A percentile compares a stretch with the other conserved stretches of the same genome.
These are phyloP conservation scores for Torymus aiolomorphi DNA, from an alignment of 2,888 invertebrate genomes.

Conservation along the genomic window DNA sequence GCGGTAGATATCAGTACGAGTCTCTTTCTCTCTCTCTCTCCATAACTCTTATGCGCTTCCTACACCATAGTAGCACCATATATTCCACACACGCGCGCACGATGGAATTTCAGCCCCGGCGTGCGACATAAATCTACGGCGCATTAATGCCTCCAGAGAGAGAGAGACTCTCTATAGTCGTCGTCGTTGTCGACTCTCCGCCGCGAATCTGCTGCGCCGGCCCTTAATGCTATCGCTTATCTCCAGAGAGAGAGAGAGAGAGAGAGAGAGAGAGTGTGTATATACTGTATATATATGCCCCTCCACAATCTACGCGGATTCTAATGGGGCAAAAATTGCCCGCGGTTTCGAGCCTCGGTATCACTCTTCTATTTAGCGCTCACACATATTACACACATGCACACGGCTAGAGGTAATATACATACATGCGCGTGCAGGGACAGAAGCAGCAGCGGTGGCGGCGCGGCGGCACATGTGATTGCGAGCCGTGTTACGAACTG, in stretches of 20 bases:
- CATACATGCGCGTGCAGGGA: background rate
- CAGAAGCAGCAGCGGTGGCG: background rate
- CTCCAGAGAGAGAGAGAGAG: conserved; percentile 19
- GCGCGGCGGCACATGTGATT: conserved; percentile 46
- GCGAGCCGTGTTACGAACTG: conserved; percentile 41
- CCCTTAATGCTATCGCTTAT: conserved; percentile 65
- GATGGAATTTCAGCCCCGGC: conserved; percentile 72
- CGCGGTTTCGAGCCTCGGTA: background rate
- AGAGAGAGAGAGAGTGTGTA: background rate
- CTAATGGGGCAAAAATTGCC: background rate
- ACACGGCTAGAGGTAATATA: too few relatives aligned
- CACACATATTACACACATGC: too few relatives aligned
- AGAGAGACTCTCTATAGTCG: conserved; percentile 30
- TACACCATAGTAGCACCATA: conserved; percentile 53
- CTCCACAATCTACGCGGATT: conserved; percentile 18
- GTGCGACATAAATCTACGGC: conserved; percentile 71
- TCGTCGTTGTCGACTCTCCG: too few relatives aligned
- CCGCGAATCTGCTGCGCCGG: conserved; percentile 46
- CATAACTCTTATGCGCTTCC: conserved; percentile 66
- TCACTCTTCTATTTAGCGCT: background rate
- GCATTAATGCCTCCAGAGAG: conserved; percentile 69
- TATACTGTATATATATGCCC: too few relatives aligned
- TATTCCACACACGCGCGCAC: conserved; percentile 35
- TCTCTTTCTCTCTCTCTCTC: conserved; percentile 46
- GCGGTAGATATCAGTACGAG: conserved; percentile 67